phyloP scores from a whole-genome alignment of 2,797 vertebrate species.

The Enteromius viviparus region DNA sequence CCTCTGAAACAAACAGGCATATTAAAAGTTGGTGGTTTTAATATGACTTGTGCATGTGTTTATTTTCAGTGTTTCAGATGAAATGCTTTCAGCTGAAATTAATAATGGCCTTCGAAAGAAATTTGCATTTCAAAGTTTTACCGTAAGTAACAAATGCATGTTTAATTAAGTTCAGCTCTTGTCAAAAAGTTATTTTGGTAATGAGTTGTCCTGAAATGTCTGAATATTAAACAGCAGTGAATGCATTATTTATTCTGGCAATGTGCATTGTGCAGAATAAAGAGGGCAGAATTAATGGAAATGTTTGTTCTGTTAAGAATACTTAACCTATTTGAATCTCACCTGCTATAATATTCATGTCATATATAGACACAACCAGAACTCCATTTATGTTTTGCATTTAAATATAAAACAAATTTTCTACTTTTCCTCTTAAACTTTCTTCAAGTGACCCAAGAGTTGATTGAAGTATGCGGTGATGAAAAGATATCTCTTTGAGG shows the following conservation, averaged over 20 bases:
- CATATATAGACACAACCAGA: slow-evolving; percentile 24
- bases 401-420: neutral
- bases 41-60: neutral
- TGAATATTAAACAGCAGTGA: slow-evolving; percentile 70
- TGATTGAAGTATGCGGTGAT: slow-evolving; percentile 45
- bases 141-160: slow-evolving; percentile 71
- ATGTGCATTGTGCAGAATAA: slow-evolving; percentile 57
- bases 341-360: slow-evolving; percentile 12
- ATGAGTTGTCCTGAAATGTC: slow-evolving; percentile 70
- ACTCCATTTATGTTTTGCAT: neutral
- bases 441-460: slow-evolving; percentile 17
- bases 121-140: slow-evolving; percentile 70
- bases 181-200: slow-evolving; percentile 70
- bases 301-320: neutral
- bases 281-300: slow-evolving; percentile 19
- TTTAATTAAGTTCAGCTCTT: slow-evolving; percentile 74
- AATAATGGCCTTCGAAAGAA: slow-evolving; percentile 12
- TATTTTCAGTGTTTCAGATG: neutral
- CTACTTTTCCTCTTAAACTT: neutral
- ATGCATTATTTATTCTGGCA: slow-evolving; percentile 71
- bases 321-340: slow-evolving; percentile 14
- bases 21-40: neutral
- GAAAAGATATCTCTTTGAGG: slow-evolving; percentile 42
- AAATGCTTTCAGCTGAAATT: neutral
- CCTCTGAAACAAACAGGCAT: neutral